phyloP scores from a whole-genome alignment of 2,797 vertebrate species.

The Vireo griseus region DNA sequence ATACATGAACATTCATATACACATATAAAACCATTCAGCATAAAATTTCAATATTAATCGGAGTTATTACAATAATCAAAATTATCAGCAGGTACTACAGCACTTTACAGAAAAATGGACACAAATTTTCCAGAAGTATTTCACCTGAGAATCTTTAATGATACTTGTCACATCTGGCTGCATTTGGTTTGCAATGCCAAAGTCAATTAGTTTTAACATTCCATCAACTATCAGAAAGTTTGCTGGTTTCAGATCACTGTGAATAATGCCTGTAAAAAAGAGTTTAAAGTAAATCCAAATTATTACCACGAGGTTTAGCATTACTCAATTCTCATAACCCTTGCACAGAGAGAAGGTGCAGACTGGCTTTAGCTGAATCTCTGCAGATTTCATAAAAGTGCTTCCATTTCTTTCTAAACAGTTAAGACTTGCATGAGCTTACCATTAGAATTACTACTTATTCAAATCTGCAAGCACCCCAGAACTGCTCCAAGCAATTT shows the following conservation, averaged over 20 bases:
- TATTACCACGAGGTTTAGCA: not conserved
- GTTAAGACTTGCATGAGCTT: not conserved
- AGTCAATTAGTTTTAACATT: conserved; percentile 95
- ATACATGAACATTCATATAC: not conserved
- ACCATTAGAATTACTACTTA: not conserved
- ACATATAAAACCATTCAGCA: not conserved
- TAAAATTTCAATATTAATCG: not conserved
- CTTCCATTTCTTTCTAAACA: not conserved
- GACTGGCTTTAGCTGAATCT: not conserved
- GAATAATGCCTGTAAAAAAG: conserved; percentile 86
- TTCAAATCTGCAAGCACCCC: not conserved
- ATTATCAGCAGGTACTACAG: not conserved
- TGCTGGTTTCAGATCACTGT: conserved; percentile 96
- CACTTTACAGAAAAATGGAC: not conserved
- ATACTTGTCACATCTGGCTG: conserved; percentile 97
- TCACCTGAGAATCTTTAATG: conserved; percentile 94
- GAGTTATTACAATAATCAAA: not conserved
- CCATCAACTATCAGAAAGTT: conserved; percentile 97
- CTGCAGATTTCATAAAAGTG: not conserved
- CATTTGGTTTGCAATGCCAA: conserved; percentile 96
- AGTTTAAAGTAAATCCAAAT: not conserved
- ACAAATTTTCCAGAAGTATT: not conserved
- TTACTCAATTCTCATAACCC: not conserved
- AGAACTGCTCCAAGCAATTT: not conserved
- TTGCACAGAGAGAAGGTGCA: not conserved